phyloP scores from a whole-genome alignment of 2,797 vertebrate genomes.

The Falco columbarius region DNA sequence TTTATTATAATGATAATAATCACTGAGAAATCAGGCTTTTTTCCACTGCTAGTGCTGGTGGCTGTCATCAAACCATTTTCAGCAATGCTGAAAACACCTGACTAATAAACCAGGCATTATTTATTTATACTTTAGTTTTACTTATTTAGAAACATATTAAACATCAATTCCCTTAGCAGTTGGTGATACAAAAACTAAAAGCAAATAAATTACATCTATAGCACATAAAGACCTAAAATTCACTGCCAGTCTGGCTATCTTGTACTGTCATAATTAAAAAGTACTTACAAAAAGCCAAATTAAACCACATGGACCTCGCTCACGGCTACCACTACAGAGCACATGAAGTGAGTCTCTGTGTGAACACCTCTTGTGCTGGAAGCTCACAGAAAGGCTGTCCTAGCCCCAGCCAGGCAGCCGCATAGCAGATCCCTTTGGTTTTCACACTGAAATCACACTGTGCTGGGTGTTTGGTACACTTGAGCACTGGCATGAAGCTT shows the following conservation, averaged over 20 bases:
- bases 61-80: constrained; percentile 31
- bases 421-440: background rate
- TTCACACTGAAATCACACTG: background rate
- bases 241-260: background rate
- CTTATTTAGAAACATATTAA: constrained; percentile 54
- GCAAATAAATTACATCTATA: constrained; percentile 10
- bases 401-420: background rate
- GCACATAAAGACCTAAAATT: background rate
- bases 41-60: background rate
- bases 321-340: background rate
- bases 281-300: background rate
- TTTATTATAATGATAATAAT: constrained; percentile 61
- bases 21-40: constrained; percentile 7
- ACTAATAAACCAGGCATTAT: constrained; percentile 65
- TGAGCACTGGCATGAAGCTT: background rate
- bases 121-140: constrained; percentile 65
- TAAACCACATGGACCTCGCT: background rate
- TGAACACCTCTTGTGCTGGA: background rate
- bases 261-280: background rate
- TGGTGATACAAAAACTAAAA: constrained; percentile 20
- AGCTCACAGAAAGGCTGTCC: background rate
- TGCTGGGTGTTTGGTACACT: background rate
- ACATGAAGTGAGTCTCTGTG: background rate
- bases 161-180: constrained; percentile 29
- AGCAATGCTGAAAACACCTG: constrained; percentile 48